phyloP scores from a whole-genome alignment of 2,113 vertebrate species.

The Gopherus evgoodei region DNA sequence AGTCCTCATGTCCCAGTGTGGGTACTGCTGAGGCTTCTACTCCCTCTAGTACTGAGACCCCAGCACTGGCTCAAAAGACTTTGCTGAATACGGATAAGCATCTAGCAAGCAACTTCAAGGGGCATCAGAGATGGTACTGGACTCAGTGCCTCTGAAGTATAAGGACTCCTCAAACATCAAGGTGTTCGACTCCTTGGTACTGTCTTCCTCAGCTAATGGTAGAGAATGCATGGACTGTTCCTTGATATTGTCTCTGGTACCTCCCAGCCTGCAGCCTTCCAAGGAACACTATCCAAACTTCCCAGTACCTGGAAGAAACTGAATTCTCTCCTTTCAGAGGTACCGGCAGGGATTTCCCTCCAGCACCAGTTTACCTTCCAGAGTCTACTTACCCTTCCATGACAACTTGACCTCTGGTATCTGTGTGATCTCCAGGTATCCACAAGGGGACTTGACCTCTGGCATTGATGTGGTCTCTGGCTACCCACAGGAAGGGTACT shows the following conservation, averaged over 20 bases:
- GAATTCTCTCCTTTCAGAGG: neutral
- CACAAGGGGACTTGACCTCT: too few species aligned
- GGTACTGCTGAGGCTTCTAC: too few species aligned
- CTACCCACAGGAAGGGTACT: too few species aligned
- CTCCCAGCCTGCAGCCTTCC: neutral
- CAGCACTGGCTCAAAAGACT: too few species aligned
- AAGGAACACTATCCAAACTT: neutral
- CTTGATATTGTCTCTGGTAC: too few species aligned
- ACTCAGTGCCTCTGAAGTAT: neutral
- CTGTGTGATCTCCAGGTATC: too few species aligned
- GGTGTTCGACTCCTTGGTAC: neutral
- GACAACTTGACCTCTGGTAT: too few species aligned
- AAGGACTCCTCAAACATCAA: neutral
- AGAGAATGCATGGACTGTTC: too few species aligned
- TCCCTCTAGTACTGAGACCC: neutral
- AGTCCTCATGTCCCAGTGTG: neutral
- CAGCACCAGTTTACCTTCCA: neutral
- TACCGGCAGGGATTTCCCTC: neutral
- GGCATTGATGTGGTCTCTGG: too few species aligned
- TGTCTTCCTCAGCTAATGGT: neutral
- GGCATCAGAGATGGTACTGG: neutral
- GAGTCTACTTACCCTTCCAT: too few species aligned
- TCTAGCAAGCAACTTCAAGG: neutral
- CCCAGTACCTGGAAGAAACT: too few species aligned
- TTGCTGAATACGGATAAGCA: neutral